Conservation (phyloP, 2,113 vertebrate genomes). For the Entomyzon cyanotis region DNA sequence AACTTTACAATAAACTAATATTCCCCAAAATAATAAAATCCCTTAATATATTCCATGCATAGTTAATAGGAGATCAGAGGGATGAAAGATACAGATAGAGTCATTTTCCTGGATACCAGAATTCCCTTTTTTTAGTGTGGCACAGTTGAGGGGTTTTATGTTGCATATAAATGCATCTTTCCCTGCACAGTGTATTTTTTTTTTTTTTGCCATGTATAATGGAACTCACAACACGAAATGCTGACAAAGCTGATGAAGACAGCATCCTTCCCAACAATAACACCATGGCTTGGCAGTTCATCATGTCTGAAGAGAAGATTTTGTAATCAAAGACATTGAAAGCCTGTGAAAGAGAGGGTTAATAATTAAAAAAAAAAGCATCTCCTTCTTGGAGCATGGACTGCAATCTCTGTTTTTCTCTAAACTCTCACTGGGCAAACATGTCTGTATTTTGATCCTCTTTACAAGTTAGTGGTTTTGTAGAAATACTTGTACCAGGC, state of each 20-base stretch:
- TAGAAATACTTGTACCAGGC: neutral
- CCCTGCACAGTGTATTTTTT: neutral
- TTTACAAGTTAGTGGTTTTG: neutral
- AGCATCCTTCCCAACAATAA: neutral
- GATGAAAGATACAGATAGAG: neutral
- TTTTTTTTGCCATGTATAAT: neutral
- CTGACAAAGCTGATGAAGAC: neutral
- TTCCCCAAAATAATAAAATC: neutral
- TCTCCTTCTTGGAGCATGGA: neutral
- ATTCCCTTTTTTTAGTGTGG: neutral
- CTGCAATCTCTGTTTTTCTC: neutral
- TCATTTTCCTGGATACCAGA: neutral
- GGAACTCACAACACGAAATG: neutral
- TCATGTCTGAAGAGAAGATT: neutral
- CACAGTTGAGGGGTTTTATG: neutral
- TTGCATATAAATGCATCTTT: neutral
- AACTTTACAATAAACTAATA: neutral
- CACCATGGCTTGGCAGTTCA: neutral
- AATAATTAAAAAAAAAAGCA: neutral
- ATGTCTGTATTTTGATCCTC: neutral
- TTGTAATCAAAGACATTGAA: neutral
- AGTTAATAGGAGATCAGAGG: neutral
- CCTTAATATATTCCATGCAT: neutral
- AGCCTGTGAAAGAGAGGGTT: neutral
- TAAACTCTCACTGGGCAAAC: neutral